Evolutionary conservation across 2,113 vertebrate species (phyloP).

Genomic region (Gopherus evgoodei): DNA sequence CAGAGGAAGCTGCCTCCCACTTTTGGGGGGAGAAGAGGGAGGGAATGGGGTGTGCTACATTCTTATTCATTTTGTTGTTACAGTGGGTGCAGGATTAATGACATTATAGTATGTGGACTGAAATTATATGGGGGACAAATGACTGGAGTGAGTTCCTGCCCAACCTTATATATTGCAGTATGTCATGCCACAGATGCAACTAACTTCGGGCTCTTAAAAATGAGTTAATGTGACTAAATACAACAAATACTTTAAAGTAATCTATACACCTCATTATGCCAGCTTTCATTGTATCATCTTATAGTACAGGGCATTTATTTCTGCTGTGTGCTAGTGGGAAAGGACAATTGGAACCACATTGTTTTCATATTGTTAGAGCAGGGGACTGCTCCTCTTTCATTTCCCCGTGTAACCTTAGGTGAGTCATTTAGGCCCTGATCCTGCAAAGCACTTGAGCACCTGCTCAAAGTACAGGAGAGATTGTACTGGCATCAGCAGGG

Average conservation of each 20-base stretch:
- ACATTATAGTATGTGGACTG: neutral
- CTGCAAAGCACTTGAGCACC: neutral
- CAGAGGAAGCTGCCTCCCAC: neutral
- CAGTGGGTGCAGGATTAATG: neutral
- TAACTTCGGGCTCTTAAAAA: neutral
- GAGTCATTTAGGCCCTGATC: neutral
- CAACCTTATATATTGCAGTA: neutral
- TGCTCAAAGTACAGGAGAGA: neutral
- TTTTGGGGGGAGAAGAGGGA: neutral
- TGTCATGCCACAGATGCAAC: neutral
- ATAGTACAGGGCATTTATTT: neutral
- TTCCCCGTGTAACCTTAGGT: neutral
- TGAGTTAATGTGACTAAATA: neutral
- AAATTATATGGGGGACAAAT: neutral
- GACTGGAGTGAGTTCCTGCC: constrained; percentile 17
- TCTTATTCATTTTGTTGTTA: neutral
- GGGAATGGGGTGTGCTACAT: too few relatives aligned
- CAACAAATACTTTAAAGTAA: too few relatives aligned
- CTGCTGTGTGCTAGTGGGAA: neutral
- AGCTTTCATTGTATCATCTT: neutral
- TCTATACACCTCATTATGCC: too few relatives aligned
- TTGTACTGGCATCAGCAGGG: neutral
- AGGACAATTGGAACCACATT: neutral
- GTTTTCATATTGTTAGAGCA: neutral
- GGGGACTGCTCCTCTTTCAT: neutral